A percentile compares a stretch with the other conserved stretches of the same genome.
These are phyloP conservation scores for Phytoseiulus persimilis DNA, from an alignment of 2,888 invertebrate genomes.

Conservation along the genomic window DNA sequence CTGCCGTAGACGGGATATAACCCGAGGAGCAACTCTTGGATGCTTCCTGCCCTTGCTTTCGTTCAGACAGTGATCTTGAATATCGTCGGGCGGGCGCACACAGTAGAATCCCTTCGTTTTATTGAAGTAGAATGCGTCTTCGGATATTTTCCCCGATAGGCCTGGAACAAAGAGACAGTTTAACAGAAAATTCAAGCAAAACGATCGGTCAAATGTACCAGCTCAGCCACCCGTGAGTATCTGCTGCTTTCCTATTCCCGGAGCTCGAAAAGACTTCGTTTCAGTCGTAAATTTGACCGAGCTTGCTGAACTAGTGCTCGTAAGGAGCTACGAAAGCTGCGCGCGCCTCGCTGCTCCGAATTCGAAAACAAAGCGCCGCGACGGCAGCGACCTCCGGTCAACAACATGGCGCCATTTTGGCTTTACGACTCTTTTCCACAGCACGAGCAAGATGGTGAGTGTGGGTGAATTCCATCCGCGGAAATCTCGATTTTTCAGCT, in stretches of 20 bases:
- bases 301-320: no score
- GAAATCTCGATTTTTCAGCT: neutral
- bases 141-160: slow-evolving; percentile 61
- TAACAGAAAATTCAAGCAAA: neutral
- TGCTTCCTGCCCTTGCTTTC: slow-evolving; percentile 77
- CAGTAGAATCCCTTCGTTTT: slow-evolving; percentile 94
- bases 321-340: no score
- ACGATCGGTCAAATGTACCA: no score
- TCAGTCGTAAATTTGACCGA: no score
- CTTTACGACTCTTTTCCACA: slow-evolving; percentile 16
- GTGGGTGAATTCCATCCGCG: neutral
- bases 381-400: neutral
- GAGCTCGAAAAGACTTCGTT: no score
- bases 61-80: slow-evolving; percentile 71
- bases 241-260: no score
- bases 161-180: slow-evolving; percentile 50
- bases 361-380: neutral
- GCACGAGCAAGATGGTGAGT: slow-evolving; percentile 34
- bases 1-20: slow-evolving; percentile 67
- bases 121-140: slow-evolving; percentile 90
- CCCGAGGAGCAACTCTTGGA: slow-evolving; percentile 70
- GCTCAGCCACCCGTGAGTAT: no score
- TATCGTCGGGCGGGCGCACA: slow-evolving; percentile 50
- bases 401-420: slow-evolving; percentile 19
- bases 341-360: neutral